phyloP scores from a whole-genome alignment of 2,797 vertebrate species.

The Gallinago nigripennis region DNA sequence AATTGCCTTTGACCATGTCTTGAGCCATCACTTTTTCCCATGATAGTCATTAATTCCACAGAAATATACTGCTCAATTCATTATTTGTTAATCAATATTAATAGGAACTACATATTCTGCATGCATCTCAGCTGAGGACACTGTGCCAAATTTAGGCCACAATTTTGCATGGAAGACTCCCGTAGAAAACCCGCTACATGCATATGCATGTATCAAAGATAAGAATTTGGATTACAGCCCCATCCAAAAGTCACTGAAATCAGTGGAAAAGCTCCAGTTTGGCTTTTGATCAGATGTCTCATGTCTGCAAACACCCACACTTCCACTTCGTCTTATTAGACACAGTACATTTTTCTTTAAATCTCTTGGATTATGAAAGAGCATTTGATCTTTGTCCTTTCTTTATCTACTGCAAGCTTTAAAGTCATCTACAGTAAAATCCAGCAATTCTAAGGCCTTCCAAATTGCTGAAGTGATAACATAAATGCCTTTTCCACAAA shows the following conservation, averaged over 20 bases:
- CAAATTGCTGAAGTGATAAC: not conserved
- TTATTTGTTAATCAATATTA: constrained; percentile 26
- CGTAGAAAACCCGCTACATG: not conserved
- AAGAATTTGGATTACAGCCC: not conserved
- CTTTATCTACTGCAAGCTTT: not conserved
- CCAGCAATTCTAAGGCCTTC: not conserved
- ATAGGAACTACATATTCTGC: not conserved
- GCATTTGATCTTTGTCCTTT: not conserved
- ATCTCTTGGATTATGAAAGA: not conserved
- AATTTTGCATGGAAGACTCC: not conserved
- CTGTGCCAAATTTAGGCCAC: not conserved
- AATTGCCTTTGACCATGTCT: not conserved
- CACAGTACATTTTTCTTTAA: not conserved
- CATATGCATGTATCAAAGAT: not conserved
- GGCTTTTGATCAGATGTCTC: constrained; percentile 3
- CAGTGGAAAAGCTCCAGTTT: not conserved
- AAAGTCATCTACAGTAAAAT: not conserved
- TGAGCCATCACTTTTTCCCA: not conserved
- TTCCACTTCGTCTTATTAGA: not conserved
- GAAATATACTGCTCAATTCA: not conserved
- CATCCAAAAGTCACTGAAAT: constrained; percentile 6
- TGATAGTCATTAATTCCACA: not conserved
- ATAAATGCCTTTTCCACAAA: not conserved
- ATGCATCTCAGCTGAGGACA: not conserved
- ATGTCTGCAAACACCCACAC: constrained; percentile 7